Conservation (phyloP, 2,797 vertebrate genomes). For the Liasis olivaceus region DNA sequence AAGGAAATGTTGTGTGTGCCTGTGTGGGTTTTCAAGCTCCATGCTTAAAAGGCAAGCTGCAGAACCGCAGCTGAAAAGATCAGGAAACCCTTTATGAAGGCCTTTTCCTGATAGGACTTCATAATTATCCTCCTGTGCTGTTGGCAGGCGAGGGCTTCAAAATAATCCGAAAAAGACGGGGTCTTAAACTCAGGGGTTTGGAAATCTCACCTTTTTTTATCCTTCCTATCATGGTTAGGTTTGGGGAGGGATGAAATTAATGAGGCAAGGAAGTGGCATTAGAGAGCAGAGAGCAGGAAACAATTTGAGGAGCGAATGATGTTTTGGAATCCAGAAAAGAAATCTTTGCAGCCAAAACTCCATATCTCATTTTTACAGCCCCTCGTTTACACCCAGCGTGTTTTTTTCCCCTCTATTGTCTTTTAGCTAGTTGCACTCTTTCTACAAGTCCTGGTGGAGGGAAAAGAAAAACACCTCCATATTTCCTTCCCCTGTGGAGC, state of each 20-base stretch:
- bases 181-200: conserved; percentile 32
- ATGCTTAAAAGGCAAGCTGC: conserved; percentile 34
- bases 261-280: conserved; percentile 54
- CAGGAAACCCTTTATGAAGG: conserved; percentile 39
- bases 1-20: conserved; percentile 54
- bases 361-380: not conserved
- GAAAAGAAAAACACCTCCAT: conserved; percentile 10
- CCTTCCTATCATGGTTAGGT: conserved; percentile 26
- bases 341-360: conserved; percentile 8
- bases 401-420: not conserved
- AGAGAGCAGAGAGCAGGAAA: conserved; percentile 56
- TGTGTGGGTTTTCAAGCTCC: conserved; percentile 40
- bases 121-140: conserved; percentile 25
- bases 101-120: conserved; percentile 49
- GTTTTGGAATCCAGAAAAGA: conserved; percentile 38
- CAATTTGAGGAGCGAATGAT: conserved; percentile 54
- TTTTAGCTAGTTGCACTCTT: not conserved
- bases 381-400: conserved; percentile 25
- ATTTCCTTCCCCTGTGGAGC: conserved; percentile 25
- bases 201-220: conserved; percentile 30
- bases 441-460: not conserved
- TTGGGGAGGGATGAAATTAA: conserved; percentile 34
- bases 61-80: conserved; percentile 64
- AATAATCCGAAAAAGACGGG: conserved; percentile 32
- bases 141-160: conserved; percentile 33